Percentiles rank a stretch among this genome's conserved stretches.
Evolutionary conservation across 2,888 invertebrate genomes (phyloP).

Genomic region (Eupithecia insigniata): DNA sequence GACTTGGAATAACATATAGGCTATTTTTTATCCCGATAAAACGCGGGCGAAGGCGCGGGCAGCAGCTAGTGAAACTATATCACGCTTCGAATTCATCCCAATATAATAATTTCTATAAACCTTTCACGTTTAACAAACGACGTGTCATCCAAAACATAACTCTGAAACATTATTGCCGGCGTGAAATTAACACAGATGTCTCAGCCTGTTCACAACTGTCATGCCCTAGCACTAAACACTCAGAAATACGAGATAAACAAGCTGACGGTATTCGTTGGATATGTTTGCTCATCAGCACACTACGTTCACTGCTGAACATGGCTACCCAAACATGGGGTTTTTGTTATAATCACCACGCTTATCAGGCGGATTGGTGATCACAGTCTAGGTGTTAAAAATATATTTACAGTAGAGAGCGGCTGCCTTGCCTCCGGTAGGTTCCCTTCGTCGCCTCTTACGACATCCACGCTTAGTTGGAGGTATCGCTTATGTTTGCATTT

Average conservation of each 20-base stretch:
- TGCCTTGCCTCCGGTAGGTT: background rate
- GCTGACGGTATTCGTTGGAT: too few relatives aligned
- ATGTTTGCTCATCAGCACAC: background rate
- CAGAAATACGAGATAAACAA: slow-evolving; percentile 11
- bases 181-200: slow-evolving; percentile 35
- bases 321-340: background rate
- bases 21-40: too few relatives aligned
- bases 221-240: slow-evolving; percentile 23
- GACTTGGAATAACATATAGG: too few relatives aligned
- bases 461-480: too few relatives aligned
- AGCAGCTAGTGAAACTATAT: background rate
- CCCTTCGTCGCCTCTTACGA: too few relatives aligned
- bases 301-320: background rate
- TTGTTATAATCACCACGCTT: background rate
- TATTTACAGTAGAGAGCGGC: background rate
- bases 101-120: slow-evolving; percentile 31
- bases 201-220: slow-evolving; percentile 20
- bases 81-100: background rate
- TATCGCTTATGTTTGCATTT: too few relatives aligned
- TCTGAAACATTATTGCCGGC: slow-evolving; percentile 25
- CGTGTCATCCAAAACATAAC: slow-evolving; percentile 40
- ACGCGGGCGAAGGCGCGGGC: too few relatives aligned
- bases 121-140: slow-evolving; percentile 28
- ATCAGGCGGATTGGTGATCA: too few relatives aligned
- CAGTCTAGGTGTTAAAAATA: background rate